Evolutionary conservation across 2,888 invertebrate genomes (phyloP), one percentile per base, ranked within the genome.

Genomic region (Drosophila cyrtoloma): DNA sequence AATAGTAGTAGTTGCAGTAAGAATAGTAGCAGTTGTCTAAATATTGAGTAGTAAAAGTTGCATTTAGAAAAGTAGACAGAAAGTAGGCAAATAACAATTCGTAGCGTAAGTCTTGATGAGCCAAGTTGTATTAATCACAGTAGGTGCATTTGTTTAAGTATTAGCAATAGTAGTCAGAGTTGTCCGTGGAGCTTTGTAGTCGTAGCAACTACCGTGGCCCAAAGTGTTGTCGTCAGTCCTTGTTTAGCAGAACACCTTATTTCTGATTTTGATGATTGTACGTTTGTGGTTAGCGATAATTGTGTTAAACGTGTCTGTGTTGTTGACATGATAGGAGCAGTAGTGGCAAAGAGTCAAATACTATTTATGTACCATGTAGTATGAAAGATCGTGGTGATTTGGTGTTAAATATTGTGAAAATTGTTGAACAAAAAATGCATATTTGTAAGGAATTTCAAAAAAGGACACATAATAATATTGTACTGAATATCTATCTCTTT

Each of bases 381-480:
- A 28, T 28, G 28, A 28, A 5, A 28, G 28, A n/a, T 47, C 16
- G 10, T 50, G 33, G 51, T 30, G 51, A 63, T 65, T 22, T 28
- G 28, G 33, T 51, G 39, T 19, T 52, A 39, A 42, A 32, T 32
- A 44, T 39, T 63, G 32, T n/a, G 51, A 42, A 50, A 56, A 16
- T 57, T 44, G 59, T 50, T 57, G 28, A 58, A 16, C 53, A 58
- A 32, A 26, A 5, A 63, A 71, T 35, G n/a, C n/a, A 26, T 14
- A 33, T 26, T n/a, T 22, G 22, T 35, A 22, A 59, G 16, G 39
- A 56, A 61, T 51, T 26, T 12, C 44, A 60, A 56, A 58, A 10
- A 33, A 56, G 32, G 10, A 67, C 14, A 37, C 7, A 28, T 2
- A 35, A n/a, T 14, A 5, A 14, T 9, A 22, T 22, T 16, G 1